phyloP scores from a whole-genome alignment of 2,797 vertebrate species.

The Petrocephalus sullivani region DNA sequence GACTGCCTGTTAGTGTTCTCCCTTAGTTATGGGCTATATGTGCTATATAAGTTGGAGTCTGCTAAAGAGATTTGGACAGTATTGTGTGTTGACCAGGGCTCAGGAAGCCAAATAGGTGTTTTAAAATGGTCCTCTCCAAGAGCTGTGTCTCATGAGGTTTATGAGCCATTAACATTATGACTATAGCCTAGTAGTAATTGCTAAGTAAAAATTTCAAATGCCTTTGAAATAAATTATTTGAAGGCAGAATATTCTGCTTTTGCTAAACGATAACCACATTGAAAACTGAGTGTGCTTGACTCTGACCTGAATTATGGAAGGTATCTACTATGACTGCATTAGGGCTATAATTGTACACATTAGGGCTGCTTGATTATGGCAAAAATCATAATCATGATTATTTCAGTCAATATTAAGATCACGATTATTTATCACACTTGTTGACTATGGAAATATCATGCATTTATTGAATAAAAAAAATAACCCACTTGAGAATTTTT shows the following conservation, averaged over 20 bases:
- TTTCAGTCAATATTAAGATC: too few relatives aligned
- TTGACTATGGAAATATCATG: background rate
- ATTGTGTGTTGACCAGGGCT: background rate
- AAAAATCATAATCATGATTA: background rate
- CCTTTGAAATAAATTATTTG: background rate
- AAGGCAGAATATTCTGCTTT: background rate
- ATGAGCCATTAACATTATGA: background rate
- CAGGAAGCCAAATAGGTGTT: background rate
- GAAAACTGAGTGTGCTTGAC: background rate
- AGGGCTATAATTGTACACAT: background rate
- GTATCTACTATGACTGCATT: background rate
- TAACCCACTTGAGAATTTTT: too few relatives aligned
- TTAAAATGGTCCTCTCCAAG: background rate
- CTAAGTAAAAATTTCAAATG: background rate
- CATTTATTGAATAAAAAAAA: background rate
- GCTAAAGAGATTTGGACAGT: background rate
- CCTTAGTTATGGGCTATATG: background rate
- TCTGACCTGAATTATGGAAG: background rate
- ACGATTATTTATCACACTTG: background rate
- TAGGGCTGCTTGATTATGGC: background rate
- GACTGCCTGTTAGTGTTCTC: background rate
- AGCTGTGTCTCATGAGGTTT: background rate
- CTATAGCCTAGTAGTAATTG: background rate
- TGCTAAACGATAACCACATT: background rate
- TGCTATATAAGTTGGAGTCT: background rate